Base-by-base conservation (phyloP, 2,888 invertebrate genomes). In the Coleophora deauratella region DNA sequence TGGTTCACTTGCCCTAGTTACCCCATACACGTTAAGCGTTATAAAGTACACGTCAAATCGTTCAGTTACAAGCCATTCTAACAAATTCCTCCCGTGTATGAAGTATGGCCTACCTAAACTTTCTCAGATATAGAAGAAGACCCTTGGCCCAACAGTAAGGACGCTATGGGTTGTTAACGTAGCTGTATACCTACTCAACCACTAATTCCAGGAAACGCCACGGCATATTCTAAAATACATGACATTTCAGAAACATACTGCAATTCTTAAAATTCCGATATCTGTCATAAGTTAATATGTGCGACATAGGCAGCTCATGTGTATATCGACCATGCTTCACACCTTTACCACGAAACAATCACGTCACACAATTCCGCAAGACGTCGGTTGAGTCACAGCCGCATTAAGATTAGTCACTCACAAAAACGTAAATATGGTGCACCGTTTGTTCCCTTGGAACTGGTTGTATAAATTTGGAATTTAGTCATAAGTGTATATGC, bases 371-470 rank as follows among this genome's bases (percentile, higher is more conserved):
- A 64, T 55, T 60, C 60, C 59, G 62, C 55, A 64, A 61, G 57
- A 52, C 54, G 33, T 56, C 49, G 52, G 66, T 61, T 79, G 78
- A 80, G 57, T 78, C 78, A 80, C 54, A 56, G 53, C 54, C 63
- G 58, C 56, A 64, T 66, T 66, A 66, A 67, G 64, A 67, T 73
- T 73, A 69, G 70, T 77, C 75, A 81, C 76, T 73, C 71, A 72
- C 69, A 62, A 68, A 73, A 68, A 67, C 60, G 59, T 60, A 60
- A 64, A 53, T 44, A 54, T 52, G 51, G 63, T 60, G 57, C 58
- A 59, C 50, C 52, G 51, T 57, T 63, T 56, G 48, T 57, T 58
- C 48, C 44, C 50, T 50, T 54, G 50, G 49, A 52, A 6, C 21
- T 21, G 21, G 3, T 21, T 21, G 21, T 21, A 47, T 38, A 47